Evolutionary conservation across 2,888 invertebrate species (phyloP).

Genomic region (Oxytorus armatus): DNA sequence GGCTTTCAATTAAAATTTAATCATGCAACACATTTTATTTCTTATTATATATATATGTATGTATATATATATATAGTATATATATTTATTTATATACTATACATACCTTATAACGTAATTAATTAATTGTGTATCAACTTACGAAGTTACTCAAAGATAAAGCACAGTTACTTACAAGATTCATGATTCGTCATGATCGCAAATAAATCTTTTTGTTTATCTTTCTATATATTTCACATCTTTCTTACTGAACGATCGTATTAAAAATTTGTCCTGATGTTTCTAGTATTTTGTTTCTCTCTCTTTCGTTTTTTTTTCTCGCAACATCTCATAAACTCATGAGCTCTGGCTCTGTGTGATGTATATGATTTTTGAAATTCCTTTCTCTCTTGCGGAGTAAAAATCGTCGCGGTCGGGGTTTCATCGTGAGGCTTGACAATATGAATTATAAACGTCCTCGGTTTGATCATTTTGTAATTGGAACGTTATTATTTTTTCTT

Average conservation of each 20-base stretch:
- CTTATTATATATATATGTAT: slow-evolving; percentile 43
- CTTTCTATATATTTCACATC: slow-evolving; percentile 28
- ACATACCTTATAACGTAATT: slow-evolving; percentile 53
- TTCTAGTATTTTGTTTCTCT: slow-evolving; percentile 39
- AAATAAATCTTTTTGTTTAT: slow-evolving; percentile 60
- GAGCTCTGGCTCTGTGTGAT: slow-evolving; percentile 30
- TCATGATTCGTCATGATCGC: slow-evolving; percentile 64
- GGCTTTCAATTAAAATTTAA: slow-evolving; percentile 65
- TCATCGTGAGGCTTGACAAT: slow-evolving; percentile 32
- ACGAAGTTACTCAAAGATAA: slow-evolving; percentile 71
- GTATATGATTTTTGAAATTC: slow-evolving; percentile 13
- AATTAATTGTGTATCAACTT: slow-evolving; percentile 56
- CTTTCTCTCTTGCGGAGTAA: slow-evolving; percentile 7
- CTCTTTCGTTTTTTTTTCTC: slow-evolving; percentile 18
- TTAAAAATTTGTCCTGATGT: slow-evolving; percentile 59
- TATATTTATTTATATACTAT: slow-evolving; percentile 47
- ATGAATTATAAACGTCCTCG: slow-evolving; percentile 15
- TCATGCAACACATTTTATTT: slow-evolving; percentile 66
- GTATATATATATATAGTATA: slow-evolving; percentile 50
- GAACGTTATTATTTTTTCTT: slow-evolving; percentile 24
- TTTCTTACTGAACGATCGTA: slow-evolving; percentile 56
- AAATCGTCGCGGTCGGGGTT: slow-evolving; percentile 17
- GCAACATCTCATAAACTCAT: slow-evolving; percentile 30
- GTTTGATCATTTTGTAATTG: neutral
- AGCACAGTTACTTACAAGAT: slow-evolving; percentile 79